A percentile compares a stretch with the other conserved stretches of the same genome.
Evolutionary conservation across 2,888 invertebrate species (phyloP).

Genomic region (Lepidochitona cinerea): DNA sequence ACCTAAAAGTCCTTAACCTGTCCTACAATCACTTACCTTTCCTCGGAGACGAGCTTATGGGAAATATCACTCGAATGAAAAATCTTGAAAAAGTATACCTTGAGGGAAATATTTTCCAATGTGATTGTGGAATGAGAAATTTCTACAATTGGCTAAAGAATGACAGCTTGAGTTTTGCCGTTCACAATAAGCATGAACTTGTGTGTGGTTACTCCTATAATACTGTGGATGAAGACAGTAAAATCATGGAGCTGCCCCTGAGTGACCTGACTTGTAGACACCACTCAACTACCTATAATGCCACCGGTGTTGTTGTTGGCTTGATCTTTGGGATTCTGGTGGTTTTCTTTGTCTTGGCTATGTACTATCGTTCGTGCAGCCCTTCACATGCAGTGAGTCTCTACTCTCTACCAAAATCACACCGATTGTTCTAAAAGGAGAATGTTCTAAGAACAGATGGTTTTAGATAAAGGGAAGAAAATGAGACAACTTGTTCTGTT

Average conservation of each 20-base stretch:
- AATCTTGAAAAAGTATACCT: conserved; percentile 27
- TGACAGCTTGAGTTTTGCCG: neutral
- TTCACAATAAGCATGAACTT: conserved; percentile 12
- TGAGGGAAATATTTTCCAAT: conserved; percentile 34
- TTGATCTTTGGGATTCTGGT: neutral
- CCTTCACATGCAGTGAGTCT: too few relatives aligned
- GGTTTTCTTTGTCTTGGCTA: neutral
- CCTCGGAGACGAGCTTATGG: conserved; percentile 21
- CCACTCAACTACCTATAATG: neutral
- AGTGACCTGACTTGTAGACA: conserved; percentile 8
- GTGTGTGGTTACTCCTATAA: conserved; percentile 26
- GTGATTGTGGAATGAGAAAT: conserved; percentile 40
- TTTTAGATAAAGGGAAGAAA: too few relatives aligned
- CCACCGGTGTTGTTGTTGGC: neutral
- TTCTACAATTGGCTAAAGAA: conserved; percentile 39
- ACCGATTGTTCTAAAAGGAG: too few relatives aligned
- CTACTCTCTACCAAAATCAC: too few relatives aligned
- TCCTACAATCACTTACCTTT: conserved; percentile 34
- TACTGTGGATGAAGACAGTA: conserved; percentile 6
- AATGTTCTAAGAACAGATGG: too few relatives aligned
- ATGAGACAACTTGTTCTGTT: too few relatives aligned
- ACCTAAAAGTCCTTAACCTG: conserved; percentile 34
- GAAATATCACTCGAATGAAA: conserved; percentile 17
- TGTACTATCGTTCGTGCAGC: too few relatives aligned
- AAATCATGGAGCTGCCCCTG: conserved; percentile 2